Evolutionary conservation across 2,797 vertebrate species (phyloP), one percentile per base, ranked within the genome.

Genomic region (Sebastes flavidus): DNA sequence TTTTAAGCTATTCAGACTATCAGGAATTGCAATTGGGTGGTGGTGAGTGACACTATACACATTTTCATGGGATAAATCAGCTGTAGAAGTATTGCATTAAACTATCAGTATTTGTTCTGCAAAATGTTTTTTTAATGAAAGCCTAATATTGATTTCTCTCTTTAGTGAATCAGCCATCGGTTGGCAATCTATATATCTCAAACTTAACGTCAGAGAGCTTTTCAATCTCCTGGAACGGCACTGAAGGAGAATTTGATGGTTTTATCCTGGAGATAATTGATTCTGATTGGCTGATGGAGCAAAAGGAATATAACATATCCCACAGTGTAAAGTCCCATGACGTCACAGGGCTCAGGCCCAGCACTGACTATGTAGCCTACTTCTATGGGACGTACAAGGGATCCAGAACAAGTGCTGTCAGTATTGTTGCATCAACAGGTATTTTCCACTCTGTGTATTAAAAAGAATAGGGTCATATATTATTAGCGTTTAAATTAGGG

Each of bases 191-290:
- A 22, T 96, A 61, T 79, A 92, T 99, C 91, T 97, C 95, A 93
- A 94, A 96, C 91, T 80, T 98, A 92, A 98, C 97, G 18, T 94
- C 96, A 20, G 94, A 97, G 91, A 97, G 97, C 94, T 99, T 99
- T 97, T 96, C 95, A 89, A 92, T 99, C 85, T 96, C 91, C 87
- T 99, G 98, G 98, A 98, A 96, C 65, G 91, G 88, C 84, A 94
- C 96, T 25, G 87, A 88, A 24, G 96, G 95, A 81, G 87, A 92
- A 82, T 96, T 99, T 89, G 95, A 98, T 89, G 58, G 77, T 91
- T 99, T 98, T 97, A 95, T 96, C 92, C 93, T 99, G 97, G 98
- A 99, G 96, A 96, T 99, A 94, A 96, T 99, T 97, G 97, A 99
- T 96, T 97, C 97, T 82, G 97, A 97, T 95, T 98, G 97, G 97